Evolutionary conservation across 1,140 invertebrate species (phyloP), one percentile per base, ranked within the genome.

Genomic region (Trachelipus rathkii): DNA sequence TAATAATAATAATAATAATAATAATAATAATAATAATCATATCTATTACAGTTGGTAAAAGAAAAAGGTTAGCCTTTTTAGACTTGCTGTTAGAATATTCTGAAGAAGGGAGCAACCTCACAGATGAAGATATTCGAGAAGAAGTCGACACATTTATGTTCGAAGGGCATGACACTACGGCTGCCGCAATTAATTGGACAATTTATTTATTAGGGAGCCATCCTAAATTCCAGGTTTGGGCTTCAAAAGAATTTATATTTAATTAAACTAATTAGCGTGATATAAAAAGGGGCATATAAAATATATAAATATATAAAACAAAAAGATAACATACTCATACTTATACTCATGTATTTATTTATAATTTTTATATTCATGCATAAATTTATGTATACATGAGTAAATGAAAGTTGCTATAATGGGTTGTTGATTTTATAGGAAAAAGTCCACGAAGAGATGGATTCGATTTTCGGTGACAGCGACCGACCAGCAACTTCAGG

Each of bases 111-210:
- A 90, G 90, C 3, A 86, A 90, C 0, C 90, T 97, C 68, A 92
- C 89, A 44, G 92, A 96, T 76, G 89, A 92, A 67, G 95, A 97
- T 86, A 95, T 97, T 78, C 92, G 92, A 81, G 93, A 95, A 85
- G 92, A 95, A 89, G 93, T 95, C 0, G 92, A 95, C 83, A 96
- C 94, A 0, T 96, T 96, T 81, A 95, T 95, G 93, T 96, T 96
- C 84, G 94, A 96, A 89, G 94, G 95, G 43, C 95, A 97, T 84
- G 95, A 97, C 83, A 97, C 95, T 1, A 97, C 95, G 0, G 92
- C 93, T 3, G 90, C 92, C 68, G 93, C 89, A 19, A 91, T 92
- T 23, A 93, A 91, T 82, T 95, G 95, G 88, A 92, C 93, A 78
- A 85, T 95, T 0, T 93, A 90, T 44, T 86, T 94, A 45, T 90